Conservation (phyloP, 2,888 invertebrate species). For the Lacanobia oleracea region DNA sequence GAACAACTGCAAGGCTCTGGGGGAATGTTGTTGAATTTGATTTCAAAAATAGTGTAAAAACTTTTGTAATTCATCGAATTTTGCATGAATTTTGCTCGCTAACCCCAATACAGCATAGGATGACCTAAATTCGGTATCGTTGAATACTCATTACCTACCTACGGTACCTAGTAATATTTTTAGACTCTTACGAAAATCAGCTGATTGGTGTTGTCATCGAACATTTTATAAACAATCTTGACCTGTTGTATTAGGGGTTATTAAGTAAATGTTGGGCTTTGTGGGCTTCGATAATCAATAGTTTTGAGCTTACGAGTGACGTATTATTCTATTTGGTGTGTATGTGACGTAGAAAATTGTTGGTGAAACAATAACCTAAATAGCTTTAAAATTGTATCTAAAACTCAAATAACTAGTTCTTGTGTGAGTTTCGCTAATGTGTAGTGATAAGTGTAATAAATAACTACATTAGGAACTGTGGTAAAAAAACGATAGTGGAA, state of each 20-base stretch:
- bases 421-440: slow-evolving; percentile 4
- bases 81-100: background rate
- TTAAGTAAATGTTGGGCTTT: slow-evolving; percentile 23
- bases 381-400: background rate
- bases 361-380: slow-evolving; percentile 6
- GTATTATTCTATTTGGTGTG: background rate
- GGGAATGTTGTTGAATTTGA: slow-evolving; percentile 12
- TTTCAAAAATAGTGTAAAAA: background rate
- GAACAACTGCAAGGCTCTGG: slow-evolving; percentile 66
- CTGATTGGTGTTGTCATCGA: slow-evolving; percentile 56
- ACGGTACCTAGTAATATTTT: too few relatives aligned
- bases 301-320: background rate
- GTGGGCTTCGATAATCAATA: slow-evolving; percentile 14
- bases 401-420: background rate
- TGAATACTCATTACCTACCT: slow-evolving; percentile 19
- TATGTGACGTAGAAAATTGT: background rate
- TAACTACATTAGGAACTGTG: background rate
- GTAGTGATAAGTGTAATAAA: background rate
- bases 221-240: slow-evolving; percentile 38
- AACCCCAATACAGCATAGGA: background rate
- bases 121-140: slow-evolving; percentile 44
- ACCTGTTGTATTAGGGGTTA: background rate
- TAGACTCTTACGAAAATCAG: slow-evolving; percentile 49
- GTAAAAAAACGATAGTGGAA: background rate
- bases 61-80: background rate